Evolutionary conservation across 2,888 invertebrate genomes (phyloP), one percentile per base, ranked within the genome.

Genomic region (Andrena praecox): DNA sequence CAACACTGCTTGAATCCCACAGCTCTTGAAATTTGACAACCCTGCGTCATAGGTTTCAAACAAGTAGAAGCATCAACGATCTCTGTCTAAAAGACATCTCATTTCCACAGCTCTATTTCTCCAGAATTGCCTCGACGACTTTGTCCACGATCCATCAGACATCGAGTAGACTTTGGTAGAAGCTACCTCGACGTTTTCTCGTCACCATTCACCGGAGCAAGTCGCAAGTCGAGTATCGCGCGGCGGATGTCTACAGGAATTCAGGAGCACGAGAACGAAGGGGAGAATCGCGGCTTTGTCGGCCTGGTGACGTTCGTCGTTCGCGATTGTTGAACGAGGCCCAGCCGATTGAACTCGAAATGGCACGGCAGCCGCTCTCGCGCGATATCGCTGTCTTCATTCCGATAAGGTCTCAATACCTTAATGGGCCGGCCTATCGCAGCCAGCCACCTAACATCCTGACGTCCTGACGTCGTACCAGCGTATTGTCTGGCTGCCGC

Each of bases 351-450:
- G 76, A 68, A 80, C 56, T 77, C 60, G 82, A 85, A 86, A 84
- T 84, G 75, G 81, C 64, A 56, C 54, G 52, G 69, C 77, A 56
- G 52, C 60, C 70, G 77, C 74, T 84, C 67, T 68, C 76, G 69
- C 63, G 29, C 74, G 82, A 83, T 86, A 89, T 77, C 85, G 75
- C 60, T 86, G 70, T 80, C 85, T 87, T 88, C 89, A 86, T 89
- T 89, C 84, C 80, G 89, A 89, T 89, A 89, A 88, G 85, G 82
- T 74, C 78, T 82, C 85, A 81, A 88, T 89, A 64, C 82, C 82
- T 80, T 87, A 88, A 89, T 86, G 80, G 85, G 59, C 73, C 82
- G 82, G 71, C 71, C 80, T 87, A 85, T 87, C 82, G 69, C 75
- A 80, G 62, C 59, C 68, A 71, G 63, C 82, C 82, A 82, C 80